phyloP scores from a whole-genome alignment of 64 coral and sea anemone genomes.

The Dendronephthya gigantea region DNA sequence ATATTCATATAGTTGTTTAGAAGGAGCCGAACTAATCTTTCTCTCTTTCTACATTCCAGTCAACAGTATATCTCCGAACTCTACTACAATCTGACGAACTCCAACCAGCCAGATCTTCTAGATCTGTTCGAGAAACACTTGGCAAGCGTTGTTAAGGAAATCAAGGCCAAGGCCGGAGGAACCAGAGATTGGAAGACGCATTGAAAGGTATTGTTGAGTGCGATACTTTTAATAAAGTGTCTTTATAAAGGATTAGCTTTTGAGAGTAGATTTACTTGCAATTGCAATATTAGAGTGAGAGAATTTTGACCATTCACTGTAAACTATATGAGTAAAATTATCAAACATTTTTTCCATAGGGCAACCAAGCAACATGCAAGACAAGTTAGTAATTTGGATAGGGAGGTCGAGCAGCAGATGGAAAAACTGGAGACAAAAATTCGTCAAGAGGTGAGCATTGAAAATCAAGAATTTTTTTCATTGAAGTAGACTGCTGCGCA shows the following conservation, averaged over 20 bases:
- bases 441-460: conserved; percentile 73
- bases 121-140: conserved; percentile 69
- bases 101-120: conserved; percentile 65
- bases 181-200: conserved; percentile 77
- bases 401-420: conserved; percentile 87
- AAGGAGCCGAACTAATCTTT: background rate
- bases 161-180: conserved; percentile 75
- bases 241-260: too few relatives aligned
- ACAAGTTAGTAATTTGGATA: conserved; percentile 78
- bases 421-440: conserved; percentile 60
- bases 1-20: background rate
- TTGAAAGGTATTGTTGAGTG: conserved; percentile 68
- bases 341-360: background rate
- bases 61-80: conserved; percentile 91
- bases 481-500: too few relatives aligned
- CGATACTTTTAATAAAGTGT: background rate
- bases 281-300: too few relatives aligned
- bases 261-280: too few relatives aligned
- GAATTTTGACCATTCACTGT: too few relatives aligned
- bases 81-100: conserved; percentile 70
- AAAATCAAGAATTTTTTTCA: background rate
- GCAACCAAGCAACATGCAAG: conserved; percentile 82
- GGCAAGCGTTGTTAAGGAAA: conserved; percentile 80
- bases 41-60: conserved; percentile 14
- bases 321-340: too few relatives aligned